A percentile compares a stretch with the other conserved stretches of the same genome.
Evolutionary conservation across 2,797 vertebrate genomes (phyloP).

Genomic region (Silurus lanzhouensis): DNA sequence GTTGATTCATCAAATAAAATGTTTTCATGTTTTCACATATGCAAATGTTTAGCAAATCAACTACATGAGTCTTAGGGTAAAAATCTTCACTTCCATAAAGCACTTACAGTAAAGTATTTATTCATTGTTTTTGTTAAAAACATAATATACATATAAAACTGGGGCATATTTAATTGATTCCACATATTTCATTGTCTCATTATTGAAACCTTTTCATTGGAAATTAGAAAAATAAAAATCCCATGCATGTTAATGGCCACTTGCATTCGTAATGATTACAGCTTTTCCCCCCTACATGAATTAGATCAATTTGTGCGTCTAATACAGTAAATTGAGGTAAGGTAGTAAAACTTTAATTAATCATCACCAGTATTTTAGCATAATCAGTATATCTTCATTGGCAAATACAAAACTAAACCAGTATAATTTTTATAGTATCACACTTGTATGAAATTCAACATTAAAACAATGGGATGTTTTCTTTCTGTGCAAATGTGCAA

Average conservation of each 20-base stretch:
- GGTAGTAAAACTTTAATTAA: background rate
- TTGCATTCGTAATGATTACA: background rate
- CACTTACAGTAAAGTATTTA: background rate
- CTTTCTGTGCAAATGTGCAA: slow-evolving; percentile 17
- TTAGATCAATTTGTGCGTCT: slow-evolving; percentile 13
- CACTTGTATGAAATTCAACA: background rate
- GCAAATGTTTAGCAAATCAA: slow-evolving; percentile 6
- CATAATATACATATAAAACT: background rate
- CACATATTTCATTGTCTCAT: background rate
- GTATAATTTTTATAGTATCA: background rate
- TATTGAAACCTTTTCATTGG: background rate
- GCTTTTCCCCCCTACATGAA: background rate
- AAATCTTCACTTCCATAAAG: background rate
- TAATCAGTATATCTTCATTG: background rate
- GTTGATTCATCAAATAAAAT: too few relatives aligned
- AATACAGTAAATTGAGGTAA: background rate
- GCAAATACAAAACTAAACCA: background rate
- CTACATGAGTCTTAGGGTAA: slow-evolving; percentile 32
- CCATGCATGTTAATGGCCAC: background rate
- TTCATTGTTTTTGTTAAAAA: background rate
- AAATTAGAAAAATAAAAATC: background rate
- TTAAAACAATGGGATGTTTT: background rate
- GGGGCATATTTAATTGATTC: background rate
- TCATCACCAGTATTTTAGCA: background rate
- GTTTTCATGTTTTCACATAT: background rate